Percentiles rank a stretch among this genome's conserved stretches.
Conservation (phyloP, 2,797 vertebrate genomes). For the Pristis pectinata region DNA sequence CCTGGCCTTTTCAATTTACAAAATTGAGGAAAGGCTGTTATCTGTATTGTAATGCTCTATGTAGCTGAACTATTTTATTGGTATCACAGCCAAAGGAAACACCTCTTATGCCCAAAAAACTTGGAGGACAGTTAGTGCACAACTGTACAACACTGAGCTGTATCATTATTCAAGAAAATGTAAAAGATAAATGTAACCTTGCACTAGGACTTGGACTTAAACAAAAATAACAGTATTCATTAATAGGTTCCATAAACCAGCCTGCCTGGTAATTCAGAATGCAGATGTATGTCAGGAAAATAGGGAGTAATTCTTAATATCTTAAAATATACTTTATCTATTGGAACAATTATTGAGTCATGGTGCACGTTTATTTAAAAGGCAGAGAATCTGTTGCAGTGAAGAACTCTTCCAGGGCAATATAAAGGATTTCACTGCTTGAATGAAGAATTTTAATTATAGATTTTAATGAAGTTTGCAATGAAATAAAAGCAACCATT, state of each 20-base stretch:
- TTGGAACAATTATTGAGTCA: background rate
- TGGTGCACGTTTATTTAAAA: background rate
- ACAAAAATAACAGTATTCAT: conserved; percentile 5
- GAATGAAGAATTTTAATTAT: too few species aligned
- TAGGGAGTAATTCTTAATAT: too few species aligned
- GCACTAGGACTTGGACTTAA: background rate
- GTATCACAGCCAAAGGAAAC: background rate
- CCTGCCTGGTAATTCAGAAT: background rate
- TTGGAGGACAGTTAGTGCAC: background rate
- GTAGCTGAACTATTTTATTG: background rate
- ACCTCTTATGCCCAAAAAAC: background rate
- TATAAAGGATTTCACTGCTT: background rate
- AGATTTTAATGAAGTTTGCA: background rate
- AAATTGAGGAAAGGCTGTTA: too few species aligned
- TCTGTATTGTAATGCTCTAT: background rate
- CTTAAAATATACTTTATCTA: background rate
- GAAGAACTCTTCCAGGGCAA: background rate
- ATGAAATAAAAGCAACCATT: background rate
- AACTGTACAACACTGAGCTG: background rate
- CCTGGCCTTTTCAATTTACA: too few species aligned
- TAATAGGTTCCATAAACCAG: background rate
- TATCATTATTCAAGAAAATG: background rate
- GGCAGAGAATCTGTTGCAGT: background rate
- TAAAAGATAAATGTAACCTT: background rate
- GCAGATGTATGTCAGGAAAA: background rate